These are phyloP conservation scores for Paracentrotus lividus DNA, from an alignment of 53 echinoderm and acorn worm species.

Conservation along the genomic window DNA sequence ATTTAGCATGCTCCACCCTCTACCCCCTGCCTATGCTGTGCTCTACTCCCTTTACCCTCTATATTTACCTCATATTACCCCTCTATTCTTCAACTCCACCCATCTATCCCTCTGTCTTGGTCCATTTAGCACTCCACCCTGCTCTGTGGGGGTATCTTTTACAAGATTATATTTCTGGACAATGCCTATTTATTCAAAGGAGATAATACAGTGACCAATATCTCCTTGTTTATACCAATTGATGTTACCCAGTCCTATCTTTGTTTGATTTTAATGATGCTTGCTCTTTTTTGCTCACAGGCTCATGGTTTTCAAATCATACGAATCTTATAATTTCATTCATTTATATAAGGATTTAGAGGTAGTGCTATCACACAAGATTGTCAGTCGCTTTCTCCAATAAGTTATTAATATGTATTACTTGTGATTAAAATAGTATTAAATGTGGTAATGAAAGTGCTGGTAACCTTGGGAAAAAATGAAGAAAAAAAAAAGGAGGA, in stretches of 20 bases:
- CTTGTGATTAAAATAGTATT: neutral
- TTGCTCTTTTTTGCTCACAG: no score
- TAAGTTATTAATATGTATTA: neutral
- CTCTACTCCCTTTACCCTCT: neutral
- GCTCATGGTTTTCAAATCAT: no score
- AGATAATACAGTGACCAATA: no score
- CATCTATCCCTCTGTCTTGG: neutral
- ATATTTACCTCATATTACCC: neutral
- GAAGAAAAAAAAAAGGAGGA: neutral
- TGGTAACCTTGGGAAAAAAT: constrained; percentile 5
- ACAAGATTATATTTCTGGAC: neutral
- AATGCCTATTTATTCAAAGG: no score
- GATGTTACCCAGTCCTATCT: no score
- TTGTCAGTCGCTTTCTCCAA: neutral
- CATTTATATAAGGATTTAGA: no score
- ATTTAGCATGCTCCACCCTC: constrained; percentile 16
- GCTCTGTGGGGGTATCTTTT: neutral
- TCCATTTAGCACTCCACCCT: neutral
- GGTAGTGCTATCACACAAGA: neutral
- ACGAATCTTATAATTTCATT: no score
- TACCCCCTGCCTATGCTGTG: constrained; percentile 1
- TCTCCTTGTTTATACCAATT: no score
- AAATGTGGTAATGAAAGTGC: neutral
- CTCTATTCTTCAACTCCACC: neutral
- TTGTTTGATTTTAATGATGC: no score